phyloP scores from a whole-genome alignment of 92 coral and sea anemone genomes.

The Pocillopora grandis region DNA sequence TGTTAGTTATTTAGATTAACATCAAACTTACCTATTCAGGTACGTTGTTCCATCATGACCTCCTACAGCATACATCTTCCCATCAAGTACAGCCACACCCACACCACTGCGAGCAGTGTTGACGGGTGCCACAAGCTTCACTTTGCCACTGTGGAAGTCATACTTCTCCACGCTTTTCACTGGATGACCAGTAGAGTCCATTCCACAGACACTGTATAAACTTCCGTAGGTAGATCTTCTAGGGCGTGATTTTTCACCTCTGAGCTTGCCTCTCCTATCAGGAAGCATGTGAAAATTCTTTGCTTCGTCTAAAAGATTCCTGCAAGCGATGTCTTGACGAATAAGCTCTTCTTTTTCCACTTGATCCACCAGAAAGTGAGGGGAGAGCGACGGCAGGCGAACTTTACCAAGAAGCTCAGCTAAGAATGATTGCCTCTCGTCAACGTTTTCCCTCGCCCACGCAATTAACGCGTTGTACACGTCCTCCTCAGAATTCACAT shows the following conservation, averaged over 20 bases:
- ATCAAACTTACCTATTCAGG: conserved; percentile 61
- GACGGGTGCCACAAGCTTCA: conserved; percentile 61
- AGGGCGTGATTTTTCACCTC: conserved; percentile 48
- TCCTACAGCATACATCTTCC: conserved; percentile 77
- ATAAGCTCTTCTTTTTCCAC: conserved; percentile 95
- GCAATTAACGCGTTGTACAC: conserved; percentile 81
- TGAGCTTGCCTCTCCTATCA: conserved; percentile 55
- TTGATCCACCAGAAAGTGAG: conserved; percentile 81
- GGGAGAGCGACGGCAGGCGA: conserved; percentile 84
- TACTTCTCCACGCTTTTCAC: conserved; percentile 76
- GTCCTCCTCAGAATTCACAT: conserved; percentile 88
- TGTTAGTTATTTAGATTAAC: too few species aligned
- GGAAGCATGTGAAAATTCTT: conserved; percentile 92
- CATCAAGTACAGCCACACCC: conserved; percentile 74
- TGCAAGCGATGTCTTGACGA: conserved; percentile 74
- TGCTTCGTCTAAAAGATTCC: conserved; percentile 81
- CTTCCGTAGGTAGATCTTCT: conserved; percentile 68
- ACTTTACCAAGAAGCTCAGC: conserved; percentile 70
- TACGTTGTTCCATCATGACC: conserved; percentile 84
- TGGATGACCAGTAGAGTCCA: conserved; percentile 88
- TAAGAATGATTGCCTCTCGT: conserved; percentile 66
- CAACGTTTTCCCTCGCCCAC: conserved; percentile 81
- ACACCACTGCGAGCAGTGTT: conserved; percentile 78
- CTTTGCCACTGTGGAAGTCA: conserved; percentile 81
- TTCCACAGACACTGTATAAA: conserved; percentile 77